These are phyloP conservation scores for Rhinoptilus africanus DNA, from an alignment of 2,113 vertebrate genomes.

Conservation along the genomic window DNA sequence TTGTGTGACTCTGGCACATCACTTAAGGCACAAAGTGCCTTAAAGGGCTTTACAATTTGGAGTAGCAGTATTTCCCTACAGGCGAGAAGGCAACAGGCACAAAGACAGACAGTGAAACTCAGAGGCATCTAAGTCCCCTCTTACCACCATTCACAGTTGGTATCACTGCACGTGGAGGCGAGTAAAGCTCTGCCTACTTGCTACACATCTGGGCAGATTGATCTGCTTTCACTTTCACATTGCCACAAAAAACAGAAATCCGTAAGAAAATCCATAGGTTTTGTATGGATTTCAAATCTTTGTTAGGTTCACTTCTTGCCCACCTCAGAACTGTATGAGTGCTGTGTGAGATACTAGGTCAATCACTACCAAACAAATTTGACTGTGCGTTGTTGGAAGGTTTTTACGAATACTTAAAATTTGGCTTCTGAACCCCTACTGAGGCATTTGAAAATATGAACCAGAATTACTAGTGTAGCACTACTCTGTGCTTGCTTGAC, in stretches of 20 bases:
- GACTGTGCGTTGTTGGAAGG: not conserved
- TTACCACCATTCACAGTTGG: not conserved
- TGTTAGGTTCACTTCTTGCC: not conserved
- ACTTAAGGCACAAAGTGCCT: not conserved
- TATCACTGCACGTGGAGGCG: rapidly evolving
- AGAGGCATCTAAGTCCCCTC: rapidly evolving
- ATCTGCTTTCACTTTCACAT: not conserved
- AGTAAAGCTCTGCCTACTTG: not conserved
- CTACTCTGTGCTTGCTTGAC: not conserved
- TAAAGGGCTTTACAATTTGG: not conserved
- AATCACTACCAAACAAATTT: not conserved
- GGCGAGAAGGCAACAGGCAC: not conserved
- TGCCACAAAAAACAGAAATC: not conserved
- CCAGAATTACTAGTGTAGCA: not conserved
- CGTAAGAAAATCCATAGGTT: not conserved
- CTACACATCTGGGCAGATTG: not conserved
- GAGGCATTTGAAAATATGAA: not conserved
- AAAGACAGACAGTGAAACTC: not conserved
- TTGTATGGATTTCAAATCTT: rapidly evolving
- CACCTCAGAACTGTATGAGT: not conserved
- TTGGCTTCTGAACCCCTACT: not conserved
- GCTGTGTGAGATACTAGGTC: not conserved
- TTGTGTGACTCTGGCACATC: not conserved
- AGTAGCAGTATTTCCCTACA: not conserved
- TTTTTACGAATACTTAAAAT: not conserved